phyloP scores from a whole-genome alignment of 2,113 vertebrate genomes.

The Rhipidura dahli region DNA sequence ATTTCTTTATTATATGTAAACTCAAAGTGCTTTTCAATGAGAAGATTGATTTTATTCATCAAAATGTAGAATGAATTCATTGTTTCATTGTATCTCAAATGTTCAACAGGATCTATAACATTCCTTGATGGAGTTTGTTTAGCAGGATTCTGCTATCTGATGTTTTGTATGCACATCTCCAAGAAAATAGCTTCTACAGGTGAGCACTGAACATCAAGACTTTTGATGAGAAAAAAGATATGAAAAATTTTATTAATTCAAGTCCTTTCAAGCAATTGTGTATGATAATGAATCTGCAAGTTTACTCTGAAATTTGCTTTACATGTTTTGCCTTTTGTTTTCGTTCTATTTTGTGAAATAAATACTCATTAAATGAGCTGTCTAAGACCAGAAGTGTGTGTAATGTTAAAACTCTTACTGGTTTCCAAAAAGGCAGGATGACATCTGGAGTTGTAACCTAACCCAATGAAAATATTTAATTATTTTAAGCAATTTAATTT shows the following conservation, averaged over 20 bases:
- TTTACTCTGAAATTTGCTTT: not conserved
- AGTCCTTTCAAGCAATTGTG: not conserved
- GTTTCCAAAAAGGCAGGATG: not conserved
- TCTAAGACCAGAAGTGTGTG: not conserved
- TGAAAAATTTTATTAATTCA: not conserved
- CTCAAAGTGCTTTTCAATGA: not conserved
- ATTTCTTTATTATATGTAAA: not conserved
- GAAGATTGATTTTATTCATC: not conserved
- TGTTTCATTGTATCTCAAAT: not conserved
- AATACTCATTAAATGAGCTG: not conserved
- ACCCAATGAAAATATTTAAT: not conserved
- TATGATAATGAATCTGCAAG: not conserved
- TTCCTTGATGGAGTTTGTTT: not conserved
- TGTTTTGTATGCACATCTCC: not conserved
- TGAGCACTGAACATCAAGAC: not conserved
- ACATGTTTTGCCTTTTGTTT: not conserved
- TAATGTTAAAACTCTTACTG: not conserved
- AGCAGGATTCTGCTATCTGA: not conserved
- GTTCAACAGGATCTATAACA: not conserved
- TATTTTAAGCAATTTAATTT: not conserved
- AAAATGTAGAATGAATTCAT: not conserved
- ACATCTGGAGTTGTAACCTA: not conserved
- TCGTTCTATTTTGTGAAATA: not conserved
- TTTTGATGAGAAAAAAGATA: not conserved
- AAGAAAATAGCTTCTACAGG: not conserved